A percentile compares a stretch with the other conserved stretches of the same genome.
phyloP scores from a whole-genome alignment of 2,797 vertebrate species.

The Hydrocynus forskahlii region DNA sequence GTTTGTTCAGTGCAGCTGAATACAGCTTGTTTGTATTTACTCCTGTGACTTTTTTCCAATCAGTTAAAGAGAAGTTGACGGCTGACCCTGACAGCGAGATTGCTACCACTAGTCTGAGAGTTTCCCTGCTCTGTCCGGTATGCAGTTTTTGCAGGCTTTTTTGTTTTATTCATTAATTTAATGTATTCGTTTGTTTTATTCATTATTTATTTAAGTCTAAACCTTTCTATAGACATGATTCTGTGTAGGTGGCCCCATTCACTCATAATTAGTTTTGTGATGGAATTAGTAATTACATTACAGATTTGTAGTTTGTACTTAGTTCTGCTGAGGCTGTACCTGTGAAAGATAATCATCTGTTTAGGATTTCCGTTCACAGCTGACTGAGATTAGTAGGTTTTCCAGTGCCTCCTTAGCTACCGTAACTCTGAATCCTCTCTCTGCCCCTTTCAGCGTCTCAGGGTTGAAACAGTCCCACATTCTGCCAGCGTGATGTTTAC shows the following conservation, averaged over 20 bases:
- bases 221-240: not conserved
- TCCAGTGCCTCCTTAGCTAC: not conserved
- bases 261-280: not conserved
- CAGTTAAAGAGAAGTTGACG: slow-evolving; percentile 90
- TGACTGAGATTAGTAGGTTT: slow-evolving; percentile 66
- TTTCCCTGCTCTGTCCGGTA: slow-evolving; percentile 90
- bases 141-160: slow-evolving; percentile 53
- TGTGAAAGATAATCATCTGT: not conserved
- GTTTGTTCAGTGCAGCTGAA: too few relatives aligned
- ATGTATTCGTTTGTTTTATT: not conserved
- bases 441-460: not conserved
- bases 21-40: too few relatives aligned
- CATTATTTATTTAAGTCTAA: not conserved
- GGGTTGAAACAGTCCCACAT: not conserved
- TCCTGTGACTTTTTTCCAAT: slow-evolving; percentile 23
- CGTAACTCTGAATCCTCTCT: not conserved
- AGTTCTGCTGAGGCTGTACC: not conserved
- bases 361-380: slow-evolving; percentile 79
- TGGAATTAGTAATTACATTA: not conserved
- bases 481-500: slow-evolving; percentile 8
- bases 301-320: too few relatives aligned
- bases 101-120: slow-evolving; percentile 87
- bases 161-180: not conserved
- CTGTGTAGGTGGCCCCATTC: not conserved
- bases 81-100: slow-evolving; percentile 93